These are phyloP conservation scores for Castor canadensis DNA, from an alignment of 2,113 vertebrate species.

Conservation along the genomic window DNA sequence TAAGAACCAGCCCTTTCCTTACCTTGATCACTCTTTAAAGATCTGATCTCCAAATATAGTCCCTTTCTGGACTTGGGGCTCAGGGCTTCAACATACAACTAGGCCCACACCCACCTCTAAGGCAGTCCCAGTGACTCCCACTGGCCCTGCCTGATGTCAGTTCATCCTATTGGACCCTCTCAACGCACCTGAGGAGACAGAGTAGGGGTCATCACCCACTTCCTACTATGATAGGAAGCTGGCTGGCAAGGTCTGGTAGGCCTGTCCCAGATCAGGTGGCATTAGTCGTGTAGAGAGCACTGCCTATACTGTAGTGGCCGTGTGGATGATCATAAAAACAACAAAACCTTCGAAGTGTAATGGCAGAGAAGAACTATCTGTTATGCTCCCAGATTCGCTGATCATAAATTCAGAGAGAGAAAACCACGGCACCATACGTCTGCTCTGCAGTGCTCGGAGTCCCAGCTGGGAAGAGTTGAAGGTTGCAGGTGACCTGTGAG, in stretches of 20 bases:
- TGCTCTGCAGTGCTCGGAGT: background rate
- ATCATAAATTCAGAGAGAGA: background rate
- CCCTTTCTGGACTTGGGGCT: background rate
- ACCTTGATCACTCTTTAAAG: background rate
- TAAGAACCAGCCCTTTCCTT: background rate
- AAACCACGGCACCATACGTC: background rate
- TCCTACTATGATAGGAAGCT: background rate
- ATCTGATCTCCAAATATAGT: background rate
- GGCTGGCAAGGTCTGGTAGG: background rate
- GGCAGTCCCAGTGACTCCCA: background rate
- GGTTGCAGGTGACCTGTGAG: background rate
- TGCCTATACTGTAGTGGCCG: background rate
- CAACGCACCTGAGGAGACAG: background rate
- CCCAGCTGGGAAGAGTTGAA: background rate
- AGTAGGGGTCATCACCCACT: background rate
- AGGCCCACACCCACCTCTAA: background rate
- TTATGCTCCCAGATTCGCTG: background rate
- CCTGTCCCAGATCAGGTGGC: background rate
- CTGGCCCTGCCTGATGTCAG: background rate
- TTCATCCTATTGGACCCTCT: background rate
- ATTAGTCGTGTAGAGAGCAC: background rate
- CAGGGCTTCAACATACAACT: background rate
- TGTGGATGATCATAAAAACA: background rate
- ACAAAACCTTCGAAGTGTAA: background rate
- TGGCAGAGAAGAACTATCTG: background rate